Evolutionary conservation across 1,140 invertebrate species (phyloP).

Genomic region (Hycleus cichorii): DNA sequence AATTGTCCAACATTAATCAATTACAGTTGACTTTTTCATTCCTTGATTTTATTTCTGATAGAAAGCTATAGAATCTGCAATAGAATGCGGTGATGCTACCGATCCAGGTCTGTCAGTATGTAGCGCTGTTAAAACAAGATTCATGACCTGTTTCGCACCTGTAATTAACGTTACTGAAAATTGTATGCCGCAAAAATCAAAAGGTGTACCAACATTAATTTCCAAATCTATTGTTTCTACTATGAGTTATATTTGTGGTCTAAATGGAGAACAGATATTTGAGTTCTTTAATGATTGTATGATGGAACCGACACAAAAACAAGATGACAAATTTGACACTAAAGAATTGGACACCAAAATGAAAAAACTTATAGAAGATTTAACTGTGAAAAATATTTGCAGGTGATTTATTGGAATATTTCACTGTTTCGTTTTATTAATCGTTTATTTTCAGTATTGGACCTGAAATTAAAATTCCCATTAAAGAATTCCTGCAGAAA

Average conservation of each 20-base stretch:
- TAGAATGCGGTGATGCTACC: constrained; percentile 1
- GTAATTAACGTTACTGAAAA: constrained; percentile 1
- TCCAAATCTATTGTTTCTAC: neutral
- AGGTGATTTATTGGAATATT: too few species aligned
- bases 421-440: too few species aligned
- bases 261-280: constrained; percentile 3
- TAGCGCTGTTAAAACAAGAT: neutral
- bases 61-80: neutral
- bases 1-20: too few species aligned
- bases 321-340: too few species aligned
- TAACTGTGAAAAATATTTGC: too few species aligned
- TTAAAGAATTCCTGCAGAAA: too few species aligned
- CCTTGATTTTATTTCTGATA: neutral
- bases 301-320: too few species aligned
- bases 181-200: constrained; percentile 11
- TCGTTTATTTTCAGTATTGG: too few species aligned
- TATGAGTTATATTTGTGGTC: neutral
- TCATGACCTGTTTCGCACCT: constrained; percentile 3
- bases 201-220: constrained; percentile 4
- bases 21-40: too few species aligned
- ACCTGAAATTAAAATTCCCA: too few species aligned
- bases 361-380: too few species aligned
- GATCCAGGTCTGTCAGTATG: constrained; percentile 5
- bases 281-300: neutral
- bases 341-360: too few species aligned